Percentiles rank a stretch among this genome's conserved stretches.
Evolutionary conservation across 2,888 invertebrate species (phyloP).

Genomic region (Volucella bombylans): DNA sequence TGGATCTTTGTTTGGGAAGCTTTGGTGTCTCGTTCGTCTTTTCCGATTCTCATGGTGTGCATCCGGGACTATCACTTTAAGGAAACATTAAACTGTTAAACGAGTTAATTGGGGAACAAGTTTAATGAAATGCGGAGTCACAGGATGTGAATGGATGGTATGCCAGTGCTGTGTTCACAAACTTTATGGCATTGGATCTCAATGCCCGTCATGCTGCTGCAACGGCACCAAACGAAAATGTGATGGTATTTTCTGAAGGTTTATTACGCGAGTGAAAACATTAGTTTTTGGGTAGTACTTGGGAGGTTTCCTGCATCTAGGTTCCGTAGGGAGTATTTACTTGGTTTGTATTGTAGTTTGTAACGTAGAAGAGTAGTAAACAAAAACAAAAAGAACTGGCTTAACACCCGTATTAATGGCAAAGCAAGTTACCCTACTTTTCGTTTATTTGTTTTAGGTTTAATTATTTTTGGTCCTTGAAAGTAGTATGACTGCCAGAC

Average conservation of each 20-base stretch:
- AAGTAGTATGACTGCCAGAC: too few species aligned
- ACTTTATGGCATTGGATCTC: constrained; percentile 47
- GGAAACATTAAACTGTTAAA: constrained; percentile 73
- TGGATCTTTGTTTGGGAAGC: constrained; percentile 55
- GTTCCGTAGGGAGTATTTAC: neutral
- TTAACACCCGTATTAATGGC: too few species aligned
- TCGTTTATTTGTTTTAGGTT: too few species aligned
- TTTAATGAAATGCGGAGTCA: constrained; percentile 73
- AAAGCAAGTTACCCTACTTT: too few species aligned
- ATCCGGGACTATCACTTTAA: constrained; percentile 71
- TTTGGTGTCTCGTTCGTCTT: constrained; percentile 33
- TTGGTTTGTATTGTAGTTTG: too few species aligned
- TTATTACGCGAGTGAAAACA: constrained; percentile 39
- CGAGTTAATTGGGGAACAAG: constrained; percentile 73
- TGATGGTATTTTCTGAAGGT: constrained; percentile 46
- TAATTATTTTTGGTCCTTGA: too few species aligned
- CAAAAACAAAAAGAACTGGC: too few species aligned
- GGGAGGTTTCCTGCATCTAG: neutral
- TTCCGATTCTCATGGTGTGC: constrained; percentile 45
- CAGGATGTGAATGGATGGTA: constrained; percentile 55
- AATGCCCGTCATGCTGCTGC: neutral
- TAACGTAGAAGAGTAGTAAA: too few species aligned
- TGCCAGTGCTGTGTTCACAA: constrained; percentile 9
- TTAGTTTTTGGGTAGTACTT: constrained; percentile 13
- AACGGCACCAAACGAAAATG: constrained; percentile 1